These are phyloP conservation scores for Neomonachus schauinslandi DNA, from an alignment of 2,113 vertebrate genomes.

Conservation along the genomic window DNA sequence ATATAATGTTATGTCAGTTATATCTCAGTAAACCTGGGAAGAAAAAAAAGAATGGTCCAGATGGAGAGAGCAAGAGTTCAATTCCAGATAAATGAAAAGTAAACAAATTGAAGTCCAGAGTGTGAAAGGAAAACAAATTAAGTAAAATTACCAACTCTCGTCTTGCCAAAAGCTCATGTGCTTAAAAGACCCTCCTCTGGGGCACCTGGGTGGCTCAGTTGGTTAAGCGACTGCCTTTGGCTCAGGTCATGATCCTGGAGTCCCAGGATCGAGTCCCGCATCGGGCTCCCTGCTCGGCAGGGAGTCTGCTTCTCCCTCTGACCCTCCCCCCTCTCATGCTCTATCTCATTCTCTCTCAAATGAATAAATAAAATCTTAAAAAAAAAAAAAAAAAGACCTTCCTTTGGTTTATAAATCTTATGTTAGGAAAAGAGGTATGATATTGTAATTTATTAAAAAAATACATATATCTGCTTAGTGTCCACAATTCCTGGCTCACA, in stretches of 20 bases:
- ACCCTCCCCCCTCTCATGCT: too few relatives aligned
- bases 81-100: neutral
- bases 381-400: neutral
- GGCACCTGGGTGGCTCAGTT: too few relatives aligned
- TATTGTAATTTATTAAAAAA: neutral
- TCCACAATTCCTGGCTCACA: neutral
- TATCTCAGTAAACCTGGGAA: neutral
- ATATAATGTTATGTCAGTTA: neutral
- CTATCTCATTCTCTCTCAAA: too few relatives aligned
- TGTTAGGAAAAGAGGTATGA: neutral
- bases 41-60: neutral
- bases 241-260: too few relatives aligned
- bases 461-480: neutral
- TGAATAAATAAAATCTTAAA: too few relatives aligned
- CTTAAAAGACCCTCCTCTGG: neutral
- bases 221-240: too few relatives aligned
- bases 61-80: neutral
- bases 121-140: neutral
- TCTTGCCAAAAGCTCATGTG: neutral
- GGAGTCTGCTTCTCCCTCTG: too few relatives aligned
- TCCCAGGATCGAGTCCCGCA: too few relatives aligned
- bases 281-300: too few relatives aligned
- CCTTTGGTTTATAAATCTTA: neutral
- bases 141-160: neutral
- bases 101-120: neutral